Conservation (phyloP, 2,888 invertebrate genomes). For the Synergus umbraculus region DNA sequence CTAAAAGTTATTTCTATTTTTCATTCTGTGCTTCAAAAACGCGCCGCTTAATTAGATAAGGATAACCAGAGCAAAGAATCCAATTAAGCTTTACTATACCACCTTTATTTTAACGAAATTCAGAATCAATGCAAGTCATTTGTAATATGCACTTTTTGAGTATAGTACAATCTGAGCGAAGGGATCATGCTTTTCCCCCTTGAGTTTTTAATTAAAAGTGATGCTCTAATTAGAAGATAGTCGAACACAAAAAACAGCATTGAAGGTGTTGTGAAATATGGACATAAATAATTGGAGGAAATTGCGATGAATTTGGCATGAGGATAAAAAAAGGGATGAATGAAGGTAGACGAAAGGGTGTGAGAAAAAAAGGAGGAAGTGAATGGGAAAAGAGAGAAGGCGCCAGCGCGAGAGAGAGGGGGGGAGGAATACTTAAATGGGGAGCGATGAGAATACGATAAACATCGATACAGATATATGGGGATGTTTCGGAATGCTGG, state of each 20-base stretch:
- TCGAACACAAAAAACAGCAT: constrained; percentile 34
- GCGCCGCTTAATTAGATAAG: neutral
- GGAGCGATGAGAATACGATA: constrained; percentile 24
- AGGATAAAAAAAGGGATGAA: constrained; percentile 25
- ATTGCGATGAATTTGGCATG: constrained; percentile 26
- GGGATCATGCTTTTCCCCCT: neutral
- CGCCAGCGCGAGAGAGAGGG: neutral
- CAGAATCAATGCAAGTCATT: neutral
- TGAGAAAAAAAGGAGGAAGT: constrained; percentile 11
- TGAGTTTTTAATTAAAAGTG: neutral
- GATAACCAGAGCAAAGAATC: neutral
- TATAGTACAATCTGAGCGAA: constrained; percentile 8
- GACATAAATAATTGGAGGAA: constrained; percentile 19
- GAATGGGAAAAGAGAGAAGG: neutral
- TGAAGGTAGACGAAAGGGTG: constrained; percentile 19
- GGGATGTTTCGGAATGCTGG: constrained; percentile 14
- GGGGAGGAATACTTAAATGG: constrained; percentile 3
- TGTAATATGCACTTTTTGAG: neutral
- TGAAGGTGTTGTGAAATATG: constrained; percentile 20
- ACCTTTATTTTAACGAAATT: neutral
- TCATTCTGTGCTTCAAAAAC: neutral
- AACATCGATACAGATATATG: constrained; percentile 23
- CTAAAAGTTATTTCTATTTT: neutral
- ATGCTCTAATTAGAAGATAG: neutral
- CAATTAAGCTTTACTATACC: neutral